Percentiles rank a stretch among this genome's conserved stretches.
Evolutionary conservation across 2,888 invertebrate genomes (phyloP).

Genomic region (Auanema freiburgensis): DNA sequence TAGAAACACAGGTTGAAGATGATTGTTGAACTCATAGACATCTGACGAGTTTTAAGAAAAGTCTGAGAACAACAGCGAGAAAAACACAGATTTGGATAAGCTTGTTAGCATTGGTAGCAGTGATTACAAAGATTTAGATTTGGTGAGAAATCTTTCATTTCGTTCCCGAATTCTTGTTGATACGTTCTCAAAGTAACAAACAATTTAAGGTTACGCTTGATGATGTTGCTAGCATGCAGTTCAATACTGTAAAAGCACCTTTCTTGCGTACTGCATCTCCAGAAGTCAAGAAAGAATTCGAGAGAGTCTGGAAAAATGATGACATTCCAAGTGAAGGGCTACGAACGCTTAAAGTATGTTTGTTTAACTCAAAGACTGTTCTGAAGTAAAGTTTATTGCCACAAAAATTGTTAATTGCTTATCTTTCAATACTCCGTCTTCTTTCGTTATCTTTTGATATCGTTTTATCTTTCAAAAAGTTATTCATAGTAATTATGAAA

Average conservation of each 20-base stretch:
- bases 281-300: constrained; percentile 47
- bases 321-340: constrained; percentile 56
- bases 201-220: constrained; percentile 36
- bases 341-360: constrained; percentile 47
- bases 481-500: not conserved
- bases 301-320: constrained; percentile 53
- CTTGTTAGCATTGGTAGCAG: not conserved
- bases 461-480: constrained; percentile 8
- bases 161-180: too few species aligned
- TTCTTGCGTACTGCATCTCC: constrained; percentile 49
- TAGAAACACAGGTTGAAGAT: not conserved
- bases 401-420: too few species aligned
- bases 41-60: too few species aligned
- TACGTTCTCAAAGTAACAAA: too few species aligned
- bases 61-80: too few species aligned
- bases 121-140: not conserved
- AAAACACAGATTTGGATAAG: too few species aligned
- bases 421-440: not conserved
- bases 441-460: not conserved
- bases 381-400: too few species aligned
- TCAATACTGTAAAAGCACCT: constrained; percentile 44
- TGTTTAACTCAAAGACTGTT: too few species aligned
- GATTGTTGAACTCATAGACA: too few species aligned
- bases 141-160: not conserved
- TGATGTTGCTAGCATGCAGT: constrained; percentile 46